phyloP scores from a whole-genome alignment of 2,888 invertebrate species.

The Drosophila greeni region DNA sequence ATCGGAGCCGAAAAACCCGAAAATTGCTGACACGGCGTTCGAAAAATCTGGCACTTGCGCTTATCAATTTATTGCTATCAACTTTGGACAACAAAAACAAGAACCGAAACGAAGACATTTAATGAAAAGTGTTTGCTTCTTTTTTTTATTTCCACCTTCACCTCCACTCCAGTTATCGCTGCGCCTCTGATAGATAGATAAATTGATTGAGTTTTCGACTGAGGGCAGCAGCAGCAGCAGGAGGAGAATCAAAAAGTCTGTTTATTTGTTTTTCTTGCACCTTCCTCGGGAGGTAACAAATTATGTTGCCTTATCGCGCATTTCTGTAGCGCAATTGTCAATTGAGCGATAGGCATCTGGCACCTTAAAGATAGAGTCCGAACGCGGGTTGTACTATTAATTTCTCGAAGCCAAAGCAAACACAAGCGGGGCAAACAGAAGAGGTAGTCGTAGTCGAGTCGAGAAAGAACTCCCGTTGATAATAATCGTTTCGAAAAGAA shows the following conservation, averaged over 20 bases:
- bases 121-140: constrained; percentile 67
- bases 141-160: constrained; percentile 9
- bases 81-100: constrained; percentile 24
- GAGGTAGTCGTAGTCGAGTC: constrained; percentile 31
- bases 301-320: constrained; percentile 64
- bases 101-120: constrained; percentile 49
- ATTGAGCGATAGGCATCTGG: constrained; percentile 67
- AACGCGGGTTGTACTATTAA: constrained; percentile 38
- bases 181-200: constrained; percentile 54
- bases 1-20: constrained; percentile 15
- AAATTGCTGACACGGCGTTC: constrained; percentile 31
- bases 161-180: constrained; percentile 53
- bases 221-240: neutral
- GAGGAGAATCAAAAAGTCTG: constrained; percentile 27
- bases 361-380: constrained; percentile 38
- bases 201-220: constrained; percentile 67
- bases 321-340: constrained; percentile 68
- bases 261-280: constrained; percentile 39
- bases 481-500: constrained; percentile 38
- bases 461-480: constrained; percentile 50
- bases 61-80: constrained; percentile 73
- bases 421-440: constrained; percentile 42
- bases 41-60: constrained; percentile 60
- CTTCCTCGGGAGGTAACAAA: constrained; percentile 46
- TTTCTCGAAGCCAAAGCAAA: constrained; percentile 47